Base-by-base conservation (phyloP, 1,140 invertebrate genomes). In the Diprion similis region DNA sequence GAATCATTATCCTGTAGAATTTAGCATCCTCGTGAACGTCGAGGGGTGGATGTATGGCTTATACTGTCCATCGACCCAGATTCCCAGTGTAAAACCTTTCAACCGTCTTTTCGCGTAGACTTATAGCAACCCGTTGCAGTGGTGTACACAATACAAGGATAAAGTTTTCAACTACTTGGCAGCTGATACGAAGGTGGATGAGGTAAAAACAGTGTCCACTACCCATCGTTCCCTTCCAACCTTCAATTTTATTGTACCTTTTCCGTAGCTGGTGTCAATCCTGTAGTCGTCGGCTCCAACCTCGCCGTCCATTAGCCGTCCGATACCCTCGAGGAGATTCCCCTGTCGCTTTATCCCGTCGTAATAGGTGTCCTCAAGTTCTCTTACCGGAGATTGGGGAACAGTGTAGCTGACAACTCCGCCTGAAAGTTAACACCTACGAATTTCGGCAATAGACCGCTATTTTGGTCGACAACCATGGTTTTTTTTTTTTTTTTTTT, bases 221-320 rank as follows among this genome's bases (percentile, higher is more conserved):
- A 37, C 2, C 24, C 6, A 37, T 3, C 24, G 1, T 37, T 37
- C 24, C 24, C 24, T 37, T 37, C 24, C 24, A 37, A 37, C 24
- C 24, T 37, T 37, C 24, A 37, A 37, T 37, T 37, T 37, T 37
- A 37, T 37, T 37, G 84, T 86, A 91, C 91, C 91, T 89, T 87
- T 90, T 73, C 91, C 91, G 74, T 90, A 89, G 67, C 89, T 89
- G 65, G 90, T 87, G 82, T 93, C 90, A 59, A 91, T 82, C 71
- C 90, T 89, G 85, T 94, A 95, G 88, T 94, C 92, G 77, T 93
- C 92, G 8, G 89, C 87, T 15, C 94, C 93, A 72, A 89, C 86
- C 78, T 92, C 90, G 8, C 94, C 94, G 84, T 95, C 94, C 64
- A 91, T 91, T 59, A 95, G 88, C 72, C 92, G 89, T 10, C 94